phyloP scores from a whole-genome alignment of 2,113 vertebrate genomes.

The Otolemur garnettii region DNA sequence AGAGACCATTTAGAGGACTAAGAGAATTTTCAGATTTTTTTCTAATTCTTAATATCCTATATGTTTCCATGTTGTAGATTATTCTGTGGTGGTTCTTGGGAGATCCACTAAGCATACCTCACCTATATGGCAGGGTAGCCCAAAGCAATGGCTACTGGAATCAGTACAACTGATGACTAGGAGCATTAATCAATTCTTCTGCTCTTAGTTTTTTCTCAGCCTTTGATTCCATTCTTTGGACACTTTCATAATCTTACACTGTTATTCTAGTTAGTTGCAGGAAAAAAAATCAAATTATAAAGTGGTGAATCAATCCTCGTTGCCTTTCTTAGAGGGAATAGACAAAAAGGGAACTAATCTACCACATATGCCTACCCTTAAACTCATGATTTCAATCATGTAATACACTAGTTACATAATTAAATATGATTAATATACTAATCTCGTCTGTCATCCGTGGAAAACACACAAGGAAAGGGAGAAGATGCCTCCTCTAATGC shows the following conservation, averaged over 20 bases:
- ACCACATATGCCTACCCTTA: too few relatives aligned
- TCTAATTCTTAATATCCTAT: background rate
- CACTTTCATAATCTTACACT: background rate
- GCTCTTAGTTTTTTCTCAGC: background rate
- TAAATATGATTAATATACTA: background rate
- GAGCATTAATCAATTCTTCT: background rate
- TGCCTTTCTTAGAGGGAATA: background rate
- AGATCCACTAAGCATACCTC: background rate
- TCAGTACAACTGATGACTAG: background rate
- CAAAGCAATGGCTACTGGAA: background rate
- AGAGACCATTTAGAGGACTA: background rate
- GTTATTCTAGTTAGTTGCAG: background rate
- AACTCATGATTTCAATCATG: background rate
- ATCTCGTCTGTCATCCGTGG: background rate
- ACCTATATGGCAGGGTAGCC: too few relatives aligned
- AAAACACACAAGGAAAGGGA: background rate
- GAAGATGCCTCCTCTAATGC: background rate
- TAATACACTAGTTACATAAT: background rate
- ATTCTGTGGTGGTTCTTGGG: background rate
- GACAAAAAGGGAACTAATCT: background rate
- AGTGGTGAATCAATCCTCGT: background rate
- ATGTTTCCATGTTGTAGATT: background rate
- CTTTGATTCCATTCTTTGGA: background rate
- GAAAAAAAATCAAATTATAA: background rate
- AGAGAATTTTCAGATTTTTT: background rate